phyloP scores from a whole-genome alignment of 2,797 vertebrate genomes.

The Numenius phaeopus region DNA sequence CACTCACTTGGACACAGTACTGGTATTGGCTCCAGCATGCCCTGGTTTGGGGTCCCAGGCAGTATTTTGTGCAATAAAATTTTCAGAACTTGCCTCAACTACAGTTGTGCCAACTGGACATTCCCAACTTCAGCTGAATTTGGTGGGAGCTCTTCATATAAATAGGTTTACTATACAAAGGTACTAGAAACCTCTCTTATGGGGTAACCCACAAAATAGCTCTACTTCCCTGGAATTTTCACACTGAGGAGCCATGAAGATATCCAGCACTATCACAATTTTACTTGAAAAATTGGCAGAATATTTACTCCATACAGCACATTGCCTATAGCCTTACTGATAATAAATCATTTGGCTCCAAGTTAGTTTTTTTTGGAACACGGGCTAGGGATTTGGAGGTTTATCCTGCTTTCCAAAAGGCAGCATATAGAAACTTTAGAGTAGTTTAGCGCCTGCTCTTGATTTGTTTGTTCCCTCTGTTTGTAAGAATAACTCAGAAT shows the following conservation, averaged over 20 bases:
- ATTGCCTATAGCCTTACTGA: background rate
- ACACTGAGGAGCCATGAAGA: background rate
- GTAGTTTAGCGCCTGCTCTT: background rate
- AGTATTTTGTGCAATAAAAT: background rate
- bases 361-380: background rate
- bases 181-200: background rate
- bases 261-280: background rate
- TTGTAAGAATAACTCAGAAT: background rate
- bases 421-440: background rate
- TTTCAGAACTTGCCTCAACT: background rate
- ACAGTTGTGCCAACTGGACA: background rate
- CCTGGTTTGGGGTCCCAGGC: background rate
- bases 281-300: background rate
- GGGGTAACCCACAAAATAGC: background rate
- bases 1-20: background rate
- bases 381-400: background rate
- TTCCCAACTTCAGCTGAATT: background rate
- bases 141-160: background rate
- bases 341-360: background rate
- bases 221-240: background rate
- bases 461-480: background rate
- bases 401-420: background rate
- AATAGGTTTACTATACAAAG: background rate
- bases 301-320: background rate
- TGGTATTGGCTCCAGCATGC: background rate